Percentiles rank a stretch among this genome's conserved stretches.
phyloP scores from a whole-genome alignment of 2,888 invertebrate genomes.

The Hermodice carunculata region DNA sequence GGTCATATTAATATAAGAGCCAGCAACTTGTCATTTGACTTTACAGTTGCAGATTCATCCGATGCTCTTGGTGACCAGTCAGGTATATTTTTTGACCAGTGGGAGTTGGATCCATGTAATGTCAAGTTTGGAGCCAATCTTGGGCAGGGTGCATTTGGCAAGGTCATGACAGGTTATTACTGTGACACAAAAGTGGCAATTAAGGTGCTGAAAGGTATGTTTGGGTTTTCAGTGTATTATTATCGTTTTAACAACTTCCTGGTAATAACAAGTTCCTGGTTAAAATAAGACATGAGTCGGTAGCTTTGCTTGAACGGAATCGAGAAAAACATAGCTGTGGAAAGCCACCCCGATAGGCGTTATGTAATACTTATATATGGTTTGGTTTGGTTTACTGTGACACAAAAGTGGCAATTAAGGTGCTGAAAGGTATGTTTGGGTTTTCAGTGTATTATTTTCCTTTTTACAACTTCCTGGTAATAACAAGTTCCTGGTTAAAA shows the following conservation, averaged over 20 bases:
- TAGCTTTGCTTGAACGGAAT: too few relatives aligned
- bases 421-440: conserved; percentile 77
- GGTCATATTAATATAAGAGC: too few relatives aligned
- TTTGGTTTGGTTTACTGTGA: too few relatives aligned
- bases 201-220: conserved; percentile 79
- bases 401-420: conserved; percentile 79
- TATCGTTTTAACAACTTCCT: background rate
- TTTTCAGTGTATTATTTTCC: background rate
- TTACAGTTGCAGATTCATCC: too few relatives aligned
- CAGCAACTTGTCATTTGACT: too few relatives aligned
- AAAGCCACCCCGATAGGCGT: too few relatives aligned
- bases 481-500: background rate
- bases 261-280: background rate
- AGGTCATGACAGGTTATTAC: conserved; percentile 64
- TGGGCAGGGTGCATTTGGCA: conserved; percentile 67
- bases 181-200: conserved; percentile 76
- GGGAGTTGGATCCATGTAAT: conserved; percentile 62
- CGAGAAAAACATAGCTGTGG: too few relatives aligned
- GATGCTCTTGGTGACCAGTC: too few relatives aligned
- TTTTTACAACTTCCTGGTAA: background rate
- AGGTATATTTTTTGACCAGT: too few relatives aligned
- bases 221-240: background rate
- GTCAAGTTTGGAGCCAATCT: conserved; percentile 61
- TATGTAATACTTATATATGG: too few relatives aligned
- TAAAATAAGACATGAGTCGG: too few relatives aligned